Evolutionary conservation across 2,797 vertebrate genomes (phyloP).

Genomic region (Eulemur rubriventer): DNA sequence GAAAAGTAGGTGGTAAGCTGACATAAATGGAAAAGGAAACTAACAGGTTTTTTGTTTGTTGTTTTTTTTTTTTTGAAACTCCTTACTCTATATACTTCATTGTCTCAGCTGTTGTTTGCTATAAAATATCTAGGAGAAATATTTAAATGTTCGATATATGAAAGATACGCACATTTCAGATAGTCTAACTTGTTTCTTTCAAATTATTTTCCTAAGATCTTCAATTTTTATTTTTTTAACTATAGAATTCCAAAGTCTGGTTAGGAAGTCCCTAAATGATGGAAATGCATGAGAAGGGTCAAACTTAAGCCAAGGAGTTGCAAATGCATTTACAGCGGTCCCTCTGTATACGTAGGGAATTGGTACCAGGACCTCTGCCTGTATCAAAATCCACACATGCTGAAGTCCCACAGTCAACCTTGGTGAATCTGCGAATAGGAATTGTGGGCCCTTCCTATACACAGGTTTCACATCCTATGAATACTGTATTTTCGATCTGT

Average conservation of each 20-base stretch:
- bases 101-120: not conserved
- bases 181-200: not conserved
- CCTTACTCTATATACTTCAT: not conserved
- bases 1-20: not conserved
- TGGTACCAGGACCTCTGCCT: not conserved
- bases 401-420: not conserved
- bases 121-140: not conserved
- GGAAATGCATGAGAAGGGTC: not conserved
- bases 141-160: not conserved
- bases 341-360: not conserved
- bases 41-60: too few species aligned
- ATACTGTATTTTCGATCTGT: not conserved
- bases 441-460: not conserved
- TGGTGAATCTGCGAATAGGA: not conserved
- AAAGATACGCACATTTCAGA: not conserved
- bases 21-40: not conserved
- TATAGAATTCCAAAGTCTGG: not conserved
- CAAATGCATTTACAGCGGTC: not conserved
- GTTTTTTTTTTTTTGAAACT: not conserved
- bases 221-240: not conserved
- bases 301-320: not conserved
- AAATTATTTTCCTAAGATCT: not conserved
- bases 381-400: not conserved
- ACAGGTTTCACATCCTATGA: not conserved
- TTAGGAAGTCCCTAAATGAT: not conserved